A percentile compares a stretch with the other conserved stretches of the same genome.
Conservation (phyloP, 2,888 invertebrate species). For the Cantharis lateralis region DNA sequence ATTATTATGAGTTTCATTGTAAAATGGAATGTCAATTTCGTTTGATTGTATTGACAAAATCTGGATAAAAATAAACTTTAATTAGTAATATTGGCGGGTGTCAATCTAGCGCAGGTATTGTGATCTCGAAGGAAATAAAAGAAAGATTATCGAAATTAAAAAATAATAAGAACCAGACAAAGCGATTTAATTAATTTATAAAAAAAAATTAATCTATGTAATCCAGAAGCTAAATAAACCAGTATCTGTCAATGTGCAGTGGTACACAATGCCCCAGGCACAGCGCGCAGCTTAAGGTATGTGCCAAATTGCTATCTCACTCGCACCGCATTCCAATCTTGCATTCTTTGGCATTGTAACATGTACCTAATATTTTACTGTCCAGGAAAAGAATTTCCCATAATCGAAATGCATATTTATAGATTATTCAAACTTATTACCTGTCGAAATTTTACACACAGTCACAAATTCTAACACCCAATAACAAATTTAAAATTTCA, state of each 20-base stretch:
- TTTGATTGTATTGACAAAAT: not conserved
- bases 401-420: conserved; percentile 26
- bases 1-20: conserved; percentile 5
- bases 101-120: not conserved
- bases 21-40: not conserved
- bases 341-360: conserved; percentile 49
- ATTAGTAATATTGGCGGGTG: not conserved
- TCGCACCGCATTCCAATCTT: conserved; percentile 49
- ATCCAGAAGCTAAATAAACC: conserved; percentile 19
- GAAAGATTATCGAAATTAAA: not conserved
- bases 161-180: not conserved
- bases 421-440: conserved; percentile 42
- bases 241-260: conserved; percentile 41
- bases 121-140: not conserved
- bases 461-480: conserved; percentile 46
- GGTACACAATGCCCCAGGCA: conserved; percentile 43
- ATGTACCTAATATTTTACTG: conserved; percentile 27
- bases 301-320: conserved; percentile 54
- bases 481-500: conserved; percentile 52
- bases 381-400: conserved; percentile 16
- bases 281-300: conserved; percentile 45
- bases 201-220: conserved; percentile 1
- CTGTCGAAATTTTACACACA: conserved; percentile 47
- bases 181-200: not conserved
- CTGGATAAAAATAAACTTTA: not conserved